Evolutionary conservation across 2,113 vertebrate species (phyloP).

Genomic region (Heterotilapia buettikoferi): DNA sequence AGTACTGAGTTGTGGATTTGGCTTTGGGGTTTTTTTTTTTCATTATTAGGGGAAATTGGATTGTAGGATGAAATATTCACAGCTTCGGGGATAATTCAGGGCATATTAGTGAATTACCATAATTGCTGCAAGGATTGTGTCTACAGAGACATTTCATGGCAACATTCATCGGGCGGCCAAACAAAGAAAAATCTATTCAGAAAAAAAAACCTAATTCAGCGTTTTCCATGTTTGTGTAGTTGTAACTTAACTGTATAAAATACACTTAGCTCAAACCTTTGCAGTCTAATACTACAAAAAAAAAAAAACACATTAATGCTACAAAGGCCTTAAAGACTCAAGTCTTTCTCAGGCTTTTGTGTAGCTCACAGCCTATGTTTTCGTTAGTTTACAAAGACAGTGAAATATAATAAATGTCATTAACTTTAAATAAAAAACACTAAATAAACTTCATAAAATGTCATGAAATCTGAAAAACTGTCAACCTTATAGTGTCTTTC

Average conservation of each 20-base stretch:
- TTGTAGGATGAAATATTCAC: neutral
- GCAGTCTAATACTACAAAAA: neutral
- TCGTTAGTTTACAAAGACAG: neutral
- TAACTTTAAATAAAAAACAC: neutral
- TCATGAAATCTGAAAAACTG: neutral
- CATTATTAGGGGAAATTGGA: neutral
- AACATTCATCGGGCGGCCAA: neutral
- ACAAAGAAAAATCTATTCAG: neutral
- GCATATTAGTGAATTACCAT: neutral
- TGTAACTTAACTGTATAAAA: neutral
- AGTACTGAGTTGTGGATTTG: neutral
- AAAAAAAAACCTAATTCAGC: neutral
- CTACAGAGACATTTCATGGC: neutral
- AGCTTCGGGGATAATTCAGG: neutral
- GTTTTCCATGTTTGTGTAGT: neutral
- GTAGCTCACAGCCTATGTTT: neutral
- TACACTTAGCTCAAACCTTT: neutral
- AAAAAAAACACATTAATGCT: neutral
- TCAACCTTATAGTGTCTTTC: neutral
- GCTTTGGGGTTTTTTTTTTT: accelerated
- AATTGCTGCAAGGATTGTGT: neutral
- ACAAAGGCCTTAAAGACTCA: neutral
- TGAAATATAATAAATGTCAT: neutral
- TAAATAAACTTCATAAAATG: neutral
- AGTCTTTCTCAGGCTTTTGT: neutral